Evolutionary conservation across 2,797 vertebrate genomes (phyloP).

Genomic region (Mallotus villosus): DNA sequence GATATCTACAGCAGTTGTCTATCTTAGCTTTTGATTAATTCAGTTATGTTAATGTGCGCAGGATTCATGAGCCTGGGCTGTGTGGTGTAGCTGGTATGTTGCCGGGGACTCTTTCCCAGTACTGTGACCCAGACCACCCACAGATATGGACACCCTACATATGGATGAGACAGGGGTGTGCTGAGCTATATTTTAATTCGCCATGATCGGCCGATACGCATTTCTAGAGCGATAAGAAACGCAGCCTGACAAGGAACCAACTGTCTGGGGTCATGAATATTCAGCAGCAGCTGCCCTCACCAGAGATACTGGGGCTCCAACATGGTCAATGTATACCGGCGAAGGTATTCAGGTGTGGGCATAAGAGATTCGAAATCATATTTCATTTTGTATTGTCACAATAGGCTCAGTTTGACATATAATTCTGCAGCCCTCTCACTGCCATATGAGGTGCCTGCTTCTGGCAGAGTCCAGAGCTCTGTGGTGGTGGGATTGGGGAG

Average conservation of each 20-base stretch:
- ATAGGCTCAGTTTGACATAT: not conserved
- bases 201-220: constrained; percentile 54
- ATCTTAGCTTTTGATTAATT: not conserved
- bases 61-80: not conserved
- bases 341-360: constrained; percentile 3
- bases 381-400: not conserved
- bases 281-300: constrained; percentile 75
- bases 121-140: constrained; percentile 13
- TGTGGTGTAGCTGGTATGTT: not conserved
- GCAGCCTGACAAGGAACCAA: constrained; percentile 70
- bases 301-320: constrained; percentile 44
- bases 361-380: not conserved
- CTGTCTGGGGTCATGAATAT: constrained; percentile 78
- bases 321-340: constrained; percentile 52
- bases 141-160: constrained; percentile 1
- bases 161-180: constrained; percentile 16
- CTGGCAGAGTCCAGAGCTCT: not conserved
- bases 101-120: not conserved
- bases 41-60: not conserved
- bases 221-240: constrained; percentile 68
- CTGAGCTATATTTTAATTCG: constrained; percentile 40
- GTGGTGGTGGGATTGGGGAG: not conserved
- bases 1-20: not conserved
- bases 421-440: not conserved
- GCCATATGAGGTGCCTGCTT: not conserved